phyloP scores from a whole-genome alignment of 2,888 invertebrate genomes.

The Pseudeuparius sepicola region DNA sequence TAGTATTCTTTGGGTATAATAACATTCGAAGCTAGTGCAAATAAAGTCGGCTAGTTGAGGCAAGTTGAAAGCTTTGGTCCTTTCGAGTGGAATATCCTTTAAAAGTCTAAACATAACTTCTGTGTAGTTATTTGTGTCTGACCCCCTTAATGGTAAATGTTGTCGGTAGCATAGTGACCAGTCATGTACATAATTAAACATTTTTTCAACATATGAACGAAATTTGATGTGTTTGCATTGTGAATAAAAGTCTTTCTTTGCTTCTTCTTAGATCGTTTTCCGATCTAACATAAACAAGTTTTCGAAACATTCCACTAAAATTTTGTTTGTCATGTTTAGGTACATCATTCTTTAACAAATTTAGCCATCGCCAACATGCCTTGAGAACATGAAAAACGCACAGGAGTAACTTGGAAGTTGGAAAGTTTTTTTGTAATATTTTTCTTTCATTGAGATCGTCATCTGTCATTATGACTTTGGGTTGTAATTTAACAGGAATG shows the following conservation, averaged over 20 bases:
- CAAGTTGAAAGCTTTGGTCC: conserved; percentile 6
- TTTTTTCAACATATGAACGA: conserved; percentile 2
- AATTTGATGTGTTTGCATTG: conserved; percentile 3
- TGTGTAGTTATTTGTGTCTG: conserved; percentile 4
- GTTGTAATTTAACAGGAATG: conserved; percentile 1
- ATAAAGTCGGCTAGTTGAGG: conserved; percentile 6
- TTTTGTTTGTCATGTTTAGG: conserved; percentile 3
- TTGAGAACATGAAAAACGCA: conserved; percentile 8
- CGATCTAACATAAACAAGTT: background rate
- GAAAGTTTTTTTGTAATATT: conserved; percentile 12
- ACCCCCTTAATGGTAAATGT: background rate
- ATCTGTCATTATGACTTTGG: conserved; percentile 9
- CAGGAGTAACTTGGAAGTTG: conserved; percentile 13
- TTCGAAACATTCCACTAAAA: conserved; percentile 3
- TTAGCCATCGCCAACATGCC: conserved; percentile 4
- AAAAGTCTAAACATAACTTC: conserved; percentile 5
- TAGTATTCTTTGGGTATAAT: conserved; percentile 7
- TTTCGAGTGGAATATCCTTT: conserved; percentile 2
- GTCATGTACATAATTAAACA: background rate
- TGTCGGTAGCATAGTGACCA: background rate
- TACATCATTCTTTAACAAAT: background rate
- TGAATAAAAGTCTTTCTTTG: conserved; percentile 1
- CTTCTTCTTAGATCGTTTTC: background rate
- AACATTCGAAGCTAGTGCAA: conserved; percentile 3
- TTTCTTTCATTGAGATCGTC: conserved; percentile 10